Conservation (phyloP, 2,113 vertebrate species). For the Tachuris rubrigastra region DNA sequence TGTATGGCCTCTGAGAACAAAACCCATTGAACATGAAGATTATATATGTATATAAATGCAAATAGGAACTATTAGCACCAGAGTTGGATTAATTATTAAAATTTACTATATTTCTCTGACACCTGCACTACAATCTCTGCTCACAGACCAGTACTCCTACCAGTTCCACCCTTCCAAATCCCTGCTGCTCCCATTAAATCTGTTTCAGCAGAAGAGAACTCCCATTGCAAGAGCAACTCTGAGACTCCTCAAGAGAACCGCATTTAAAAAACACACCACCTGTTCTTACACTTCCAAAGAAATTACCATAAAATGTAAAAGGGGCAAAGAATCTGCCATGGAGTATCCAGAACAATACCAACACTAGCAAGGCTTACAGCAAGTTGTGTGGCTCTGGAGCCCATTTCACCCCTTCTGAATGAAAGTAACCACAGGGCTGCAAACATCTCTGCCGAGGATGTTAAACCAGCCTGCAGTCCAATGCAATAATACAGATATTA, state of each 20-base stretch:
- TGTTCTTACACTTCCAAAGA: not conserved
- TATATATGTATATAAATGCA: not conserved
- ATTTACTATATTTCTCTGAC: not conserved
- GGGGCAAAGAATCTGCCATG: not conserved
- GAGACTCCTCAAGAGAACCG: not conserved
- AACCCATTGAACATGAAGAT: not conserved
- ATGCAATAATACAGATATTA: accelerated
- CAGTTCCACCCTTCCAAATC: not conserved
- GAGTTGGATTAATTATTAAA: not conserved
- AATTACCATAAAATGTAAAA: not conserved
- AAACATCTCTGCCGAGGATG: not conserved
- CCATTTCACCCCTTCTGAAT: not conserved
- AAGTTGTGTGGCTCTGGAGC: not conserved
- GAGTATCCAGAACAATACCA: not conserved
- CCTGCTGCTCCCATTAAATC: not conserved
- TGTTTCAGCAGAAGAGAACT: not conserved
- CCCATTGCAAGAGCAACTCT: not conserved
- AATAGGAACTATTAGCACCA: not conserved
- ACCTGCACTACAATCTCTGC: not conserved
- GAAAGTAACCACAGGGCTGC: no score
- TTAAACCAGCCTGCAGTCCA: not conserved
- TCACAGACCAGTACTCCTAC: not conserved
- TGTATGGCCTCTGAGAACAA: not conserved
- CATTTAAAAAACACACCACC: not conserved
- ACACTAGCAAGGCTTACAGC: not conserved